Evolutionary conservation across 2,113 vertebrate species (phyloP), one percentile per base, ranked within the genome.

Genomic region (Anthoscopus minutus): DNA sequence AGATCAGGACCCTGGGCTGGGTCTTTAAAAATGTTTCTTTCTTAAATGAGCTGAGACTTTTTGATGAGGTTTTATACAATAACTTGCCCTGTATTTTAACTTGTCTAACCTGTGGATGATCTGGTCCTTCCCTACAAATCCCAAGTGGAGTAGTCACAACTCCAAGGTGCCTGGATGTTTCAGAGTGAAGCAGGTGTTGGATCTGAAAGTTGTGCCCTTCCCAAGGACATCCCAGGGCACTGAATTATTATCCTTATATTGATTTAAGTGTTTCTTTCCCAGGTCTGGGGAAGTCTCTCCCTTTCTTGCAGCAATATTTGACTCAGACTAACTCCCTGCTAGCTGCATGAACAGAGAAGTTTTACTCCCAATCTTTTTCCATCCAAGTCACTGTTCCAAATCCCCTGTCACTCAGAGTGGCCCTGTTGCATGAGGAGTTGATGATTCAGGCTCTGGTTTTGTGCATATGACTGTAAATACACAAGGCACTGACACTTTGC

Each of bases 1-100:
- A 12, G 13, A 23, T 47, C 45, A 72, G 74, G 27, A 51, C 12
- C 42, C 3, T 0, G 0, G 22, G 7, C 0, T 80, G 61, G 10
- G 23, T 30, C 35, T 38, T 24, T 23, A 62, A 67, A 87, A 87
- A 50, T 28, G 12, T 62, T 71, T 72, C 3, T 58, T 89, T 89
- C 33, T 70, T 10, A 85, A 24, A 12, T 48, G 35, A 79, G 8
- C n/a, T 54, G 30, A 71, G 70, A 28, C 4, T 38, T 76, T 37
- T 30, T 48, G n/a, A 5, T 35, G 51, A 84, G 18, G 17, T 81
- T 94, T 88, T 67, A 30, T 23, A 22, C 8, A 25, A 56, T 10
- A 56, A 64, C 18, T 48, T 40, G 7, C 7, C 13, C 40, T 31
- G 28, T 11, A 5, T 80, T 82, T 71, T 67, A 19, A 35, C 44